A percentile compares a stretch with the other conserved stretches of the same genome.
Evolutionary conservation across 2,113 vertebrate species (phyloP).

Genomic region (Syngnathoides biaculeatus): DNA sequence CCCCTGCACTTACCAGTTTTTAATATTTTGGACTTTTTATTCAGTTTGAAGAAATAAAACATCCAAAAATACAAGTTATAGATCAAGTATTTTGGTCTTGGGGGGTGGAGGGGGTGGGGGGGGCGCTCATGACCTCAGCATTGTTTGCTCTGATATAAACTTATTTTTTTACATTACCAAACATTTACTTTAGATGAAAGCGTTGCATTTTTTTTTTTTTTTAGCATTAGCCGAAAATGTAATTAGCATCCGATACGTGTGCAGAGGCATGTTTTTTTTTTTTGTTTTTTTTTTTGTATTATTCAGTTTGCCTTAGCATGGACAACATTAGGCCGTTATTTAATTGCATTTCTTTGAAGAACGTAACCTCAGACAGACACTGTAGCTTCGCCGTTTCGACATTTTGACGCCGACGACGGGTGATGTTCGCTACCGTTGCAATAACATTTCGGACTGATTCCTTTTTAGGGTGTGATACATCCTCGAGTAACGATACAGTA

Average conservation of each 20-base stretch:
- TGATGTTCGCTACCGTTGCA: slow-evolving; percentile 36
- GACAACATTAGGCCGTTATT: slow-evolving; percentile 20
- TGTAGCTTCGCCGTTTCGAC: slow-evolving; percentile 1
- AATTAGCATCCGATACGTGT: slow-evolving; percentile 10
- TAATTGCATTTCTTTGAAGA: slow-evolving; percentile 11
- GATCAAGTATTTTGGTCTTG: background rate
- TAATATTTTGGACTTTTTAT: background rate
- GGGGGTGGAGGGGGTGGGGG: background rate
- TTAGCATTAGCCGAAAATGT: background rate
- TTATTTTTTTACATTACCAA: slow-evolving; percentile 15
- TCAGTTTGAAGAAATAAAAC: background rate
- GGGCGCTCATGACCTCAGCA: background rate
- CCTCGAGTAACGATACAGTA: background rate
- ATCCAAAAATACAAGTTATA: background rate
- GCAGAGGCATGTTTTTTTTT: slow-evolving; percentile 10
- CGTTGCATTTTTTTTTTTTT: background rate
- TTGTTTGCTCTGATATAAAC: slow-evolving; percentile 1
- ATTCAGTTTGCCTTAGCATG: slow-evolving; percentile 29
- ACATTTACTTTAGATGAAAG: slow-evolving; percentile 17
- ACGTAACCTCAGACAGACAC: slow-evolving; percentile 7
- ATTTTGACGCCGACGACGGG: slow-evolving; percentile 19
- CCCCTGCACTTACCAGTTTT: background rate
- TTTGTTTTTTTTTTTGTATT: too few species aligned
- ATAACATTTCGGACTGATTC: slow-evolving; percentile 30
- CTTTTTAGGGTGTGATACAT: slow-evolving; percentile 28